Base-by-base conservation (phyloP, 2,888 invertebrate genomes). In the Anthoptus insignis region DNA sequence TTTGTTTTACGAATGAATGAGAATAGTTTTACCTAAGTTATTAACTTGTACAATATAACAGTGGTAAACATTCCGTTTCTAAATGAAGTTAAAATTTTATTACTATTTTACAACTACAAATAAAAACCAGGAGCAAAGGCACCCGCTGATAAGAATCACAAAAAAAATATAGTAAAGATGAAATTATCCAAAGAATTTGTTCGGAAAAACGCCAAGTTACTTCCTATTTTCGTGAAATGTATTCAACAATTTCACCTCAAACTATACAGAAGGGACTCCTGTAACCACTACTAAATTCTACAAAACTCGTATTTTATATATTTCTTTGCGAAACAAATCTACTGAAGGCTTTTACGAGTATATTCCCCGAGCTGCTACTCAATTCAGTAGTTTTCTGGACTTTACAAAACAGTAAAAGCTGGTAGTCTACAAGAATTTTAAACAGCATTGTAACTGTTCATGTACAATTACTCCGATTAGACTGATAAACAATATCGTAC, bases 241-340 rank as follows among this genome's bases (percentile, higher is more conserved):
- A 63, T 63, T 63, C 63, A 63, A 37, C 63, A 49, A 49, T 56
- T 63, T 49, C 49, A 63, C 61, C 61, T 54, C 61, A 63, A 61
- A 63, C 61, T 56, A 56, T 56, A 56, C 61, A 47, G 54, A 42
- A 47, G 61, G 54, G 61, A 19, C 47, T 21, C 29, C 0, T 13
- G 34, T 63, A 54, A 63, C 47, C 54, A 21, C 24, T 32, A 63
- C 54, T 63, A 56, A 63, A 63, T 56, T 34, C 61, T 56, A 54
- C 32, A 24, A 54, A 24, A 63, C 37, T 9, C 47, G 54, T 54
- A 34, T 61, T 63, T 54, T 61, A 59, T 59, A 39, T 59, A 63
- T 63, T 63, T 63, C 54, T 63, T 63, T 52, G 47, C 16, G 42
- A 42, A 37, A 37, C 54, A 63, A 63, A 61, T 22, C 34, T 47